Percentiles rank a stretch among this genome's conserved stretches.
These are phyloP conservation scores for Chironomus tentans DNA, from an alignment of 2,888 invertebrate genomes.

Conservation along the genomic window DNA sequence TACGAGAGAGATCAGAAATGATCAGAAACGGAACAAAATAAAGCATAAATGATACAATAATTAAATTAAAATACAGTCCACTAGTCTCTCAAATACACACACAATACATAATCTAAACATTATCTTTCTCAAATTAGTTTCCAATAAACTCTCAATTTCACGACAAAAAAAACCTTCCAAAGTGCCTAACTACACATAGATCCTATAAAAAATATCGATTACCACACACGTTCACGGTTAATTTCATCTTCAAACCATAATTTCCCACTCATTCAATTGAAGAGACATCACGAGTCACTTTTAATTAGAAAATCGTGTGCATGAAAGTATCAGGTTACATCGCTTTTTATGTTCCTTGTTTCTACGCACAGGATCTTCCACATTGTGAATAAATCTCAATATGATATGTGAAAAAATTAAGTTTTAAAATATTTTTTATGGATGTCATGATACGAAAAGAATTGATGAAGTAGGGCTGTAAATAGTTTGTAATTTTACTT, in stretches of 20 bases:
- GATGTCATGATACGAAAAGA: background rate
- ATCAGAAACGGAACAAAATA: no score
- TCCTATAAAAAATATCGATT: slow-evolving; percentile 6
- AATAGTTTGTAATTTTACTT: slow-evolving; percentile 28
- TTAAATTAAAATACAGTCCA: no score
- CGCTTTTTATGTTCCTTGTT: background rate
- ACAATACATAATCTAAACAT: no score
- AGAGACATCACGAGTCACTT: background rate
- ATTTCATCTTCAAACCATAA: background rate
- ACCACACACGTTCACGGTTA: slow-evolving; percentile 13
- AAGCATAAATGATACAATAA: no score
- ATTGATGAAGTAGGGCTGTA: slow-evolving; percentile 13
- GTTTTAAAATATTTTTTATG: background rate
- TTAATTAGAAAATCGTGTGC: slow-evolving; percentile 25
- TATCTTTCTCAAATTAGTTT: no score
- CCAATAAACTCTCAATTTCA: no score
- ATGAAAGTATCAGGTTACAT: slow-evolving; percentile 24
- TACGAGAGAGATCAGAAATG: no score
- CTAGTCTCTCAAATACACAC: no score
- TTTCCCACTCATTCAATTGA: background rate
- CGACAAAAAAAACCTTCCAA: no score
- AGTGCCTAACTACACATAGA: background rate
- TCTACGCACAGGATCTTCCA: no score
- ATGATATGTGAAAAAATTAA: background rate
- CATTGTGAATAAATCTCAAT: background rate